Percentiles rank a stretch among this genome's conserved stretches.
phyloP scores from a whole-genome alignment of 2,888 invertebrate species.

The Callimorpha dominula region DNA sequence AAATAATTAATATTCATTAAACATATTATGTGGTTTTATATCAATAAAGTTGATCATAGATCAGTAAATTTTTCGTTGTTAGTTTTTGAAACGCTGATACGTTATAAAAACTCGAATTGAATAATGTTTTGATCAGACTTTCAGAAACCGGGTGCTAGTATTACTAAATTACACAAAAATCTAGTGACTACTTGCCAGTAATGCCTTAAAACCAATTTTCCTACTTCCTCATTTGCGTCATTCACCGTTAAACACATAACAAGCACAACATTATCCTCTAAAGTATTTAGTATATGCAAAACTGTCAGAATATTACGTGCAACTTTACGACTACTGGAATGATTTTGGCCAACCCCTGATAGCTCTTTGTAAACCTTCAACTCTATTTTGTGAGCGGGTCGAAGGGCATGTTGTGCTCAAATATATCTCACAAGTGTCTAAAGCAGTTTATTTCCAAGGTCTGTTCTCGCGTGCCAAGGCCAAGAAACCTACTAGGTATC shows the following conservation, averaged over 20 bases:
- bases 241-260: neutral
- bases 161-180: too few species aligned
- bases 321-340: slow-evolving; percentile 18
- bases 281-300: neutral
- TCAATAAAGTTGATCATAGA: too few species aligned
- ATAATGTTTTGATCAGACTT: too few species aligned
- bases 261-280: too few species aligned
- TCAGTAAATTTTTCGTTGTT: too few species aligned
- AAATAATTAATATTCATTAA: too few species aligned
- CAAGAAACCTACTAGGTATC: neutral
- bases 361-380: slow-evolving; percentile 27
- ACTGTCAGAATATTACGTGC: slow-evolving; percentile 11
- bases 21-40: too few species aligned
- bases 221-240: neutral
- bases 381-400: slow-evolving; percentile 18
- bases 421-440: slow-evolving; percentile 30
- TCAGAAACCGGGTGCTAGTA: too few species aligned
- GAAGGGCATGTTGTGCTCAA: slow-evolving; percentile 8
- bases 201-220: neutral
- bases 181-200: too few species aligned
- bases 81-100: too few species aligned
- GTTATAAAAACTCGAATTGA: too few species aligned
- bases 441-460: slow-evolving; percentile 10
- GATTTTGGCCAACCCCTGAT: slow-evolving; percentile 10
- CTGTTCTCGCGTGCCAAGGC: neutral